Conservation (phyloP, 2,888 invertebrate genomes). For the Ochropleura leucogaster region DNA sequence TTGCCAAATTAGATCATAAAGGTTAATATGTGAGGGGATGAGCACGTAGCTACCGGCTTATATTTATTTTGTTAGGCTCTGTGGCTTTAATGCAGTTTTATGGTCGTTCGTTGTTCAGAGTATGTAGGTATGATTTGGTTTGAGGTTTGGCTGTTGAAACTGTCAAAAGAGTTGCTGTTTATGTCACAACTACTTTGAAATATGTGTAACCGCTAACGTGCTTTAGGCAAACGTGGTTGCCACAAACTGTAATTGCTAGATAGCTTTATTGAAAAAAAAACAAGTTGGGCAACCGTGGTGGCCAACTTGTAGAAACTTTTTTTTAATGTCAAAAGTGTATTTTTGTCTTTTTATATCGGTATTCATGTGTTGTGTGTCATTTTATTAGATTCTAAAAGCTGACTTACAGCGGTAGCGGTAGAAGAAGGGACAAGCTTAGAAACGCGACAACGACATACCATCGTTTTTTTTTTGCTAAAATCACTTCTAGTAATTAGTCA, state of each 20-base stretch:
- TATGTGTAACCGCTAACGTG: neutral
- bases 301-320: too few relatives aligned
- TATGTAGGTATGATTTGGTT: constrained; percentile 1
- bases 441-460: neutral
- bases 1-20: constrained; percentile 87
- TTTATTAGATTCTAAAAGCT: neutral
- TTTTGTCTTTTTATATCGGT: too few relatives aligned
- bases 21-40: constrained; percentile 81
- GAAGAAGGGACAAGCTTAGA: neutral
- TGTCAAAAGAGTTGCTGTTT: neutral
- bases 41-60: constrained; percentile 65
- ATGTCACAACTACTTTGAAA: neutral
- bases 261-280: too few relatives aligned
- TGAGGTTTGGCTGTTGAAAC: constrained; percentile 16
- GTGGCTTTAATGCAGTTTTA: constrained; percentile 58
- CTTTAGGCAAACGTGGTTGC: too few relatives aligned
- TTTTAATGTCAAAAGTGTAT: too few relatives aligned
- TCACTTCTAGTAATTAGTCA: neutral
- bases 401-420: neutral
- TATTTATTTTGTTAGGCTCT: constrained; percentile 65
- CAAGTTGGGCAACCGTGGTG: too few relatives aligned
- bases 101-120: constrained; percentile 24
- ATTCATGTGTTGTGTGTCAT: too few relatives aligned
- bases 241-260: too few relatives aligned
- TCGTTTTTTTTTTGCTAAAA: neutral